phyloP scores from a whole-genome alignment of 2,888 invertebrate species.

The Ganaspis brasiliensis region DNA sequence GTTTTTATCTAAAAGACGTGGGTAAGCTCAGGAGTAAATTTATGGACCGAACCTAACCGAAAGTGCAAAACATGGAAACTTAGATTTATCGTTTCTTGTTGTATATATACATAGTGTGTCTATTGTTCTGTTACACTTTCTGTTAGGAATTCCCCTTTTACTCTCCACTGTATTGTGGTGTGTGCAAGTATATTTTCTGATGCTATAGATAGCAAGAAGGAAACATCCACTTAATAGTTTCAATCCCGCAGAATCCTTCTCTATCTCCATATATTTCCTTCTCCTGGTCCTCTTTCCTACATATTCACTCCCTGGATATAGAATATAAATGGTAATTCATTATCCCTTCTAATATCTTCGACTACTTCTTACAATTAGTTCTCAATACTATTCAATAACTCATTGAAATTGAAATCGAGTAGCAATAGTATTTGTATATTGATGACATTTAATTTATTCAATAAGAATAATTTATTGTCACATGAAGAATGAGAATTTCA shows the following conservation, averaged over 20 bases:
- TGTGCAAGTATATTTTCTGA: conserved; percentile 24
- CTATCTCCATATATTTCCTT: conserved; percentile 22
- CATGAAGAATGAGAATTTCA: no score
- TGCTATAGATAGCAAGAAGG: conserved; percentile 25
- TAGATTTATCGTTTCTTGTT: conserved; percentile 73
- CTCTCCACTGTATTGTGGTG: neutral
- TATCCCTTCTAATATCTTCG: conserved; percentile 29
- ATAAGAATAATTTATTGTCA: neutral
- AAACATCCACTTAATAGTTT: conserved; percentile 31
- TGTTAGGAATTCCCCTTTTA: conserved; percentile 23
- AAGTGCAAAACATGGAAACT: conserved; percentile 75
- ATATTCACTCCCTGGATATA: neutral
- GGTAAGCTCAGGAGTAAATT: conserved; percentile 63
- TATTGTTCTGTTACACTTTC: conserved; percentile 27
- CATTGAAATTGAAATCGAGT: neutral
- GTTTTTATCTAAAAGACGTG: conserved; percentile 31
- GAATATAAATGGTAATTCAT: conserved; percentile 20
- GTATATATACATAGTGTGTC: conserved; percentile 43
- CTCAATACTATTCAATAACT: neutral
- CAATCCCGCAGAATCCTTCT: conserved; percentile 2
- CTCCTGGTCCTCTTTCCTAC: neutral
- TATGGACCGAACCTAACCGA: conserved; percentile 73
- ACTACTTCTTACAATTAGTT: conserved; percentile 30
- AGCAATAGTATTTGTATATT: neutral
- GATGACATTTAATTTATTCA: neutral